Conservation (phyloP, 2,113 vertebrate genomes). For the Cinclus cinclus region DNA sequence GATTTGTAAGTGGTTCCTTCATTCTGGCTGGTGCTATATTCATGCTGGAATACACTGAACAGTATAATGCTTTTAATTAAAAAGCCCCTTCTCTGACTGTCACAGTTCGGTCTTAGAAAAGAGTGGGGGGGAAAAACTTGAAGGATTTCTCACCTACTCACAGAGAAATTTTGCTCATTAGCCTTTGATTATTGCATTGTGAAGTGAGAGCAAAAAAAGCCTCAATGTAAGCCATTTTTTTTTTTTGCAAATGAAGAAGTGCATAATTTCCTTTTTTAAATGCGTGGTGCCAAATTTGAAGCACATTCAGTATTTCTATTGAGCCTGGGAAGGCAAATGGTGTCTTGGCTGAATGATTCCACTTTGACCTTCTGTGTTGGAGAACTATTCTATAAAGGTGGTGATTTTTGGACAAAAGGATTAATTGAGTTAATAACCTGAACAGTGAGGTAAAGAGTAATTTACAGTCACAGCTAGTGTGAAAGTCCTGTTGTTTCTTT, state of each 20-base stretch:
- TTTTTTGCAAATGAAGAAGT: not conserved
- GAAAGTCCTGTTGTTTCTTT: not conserved
- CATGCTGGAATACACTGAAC: not conserved
- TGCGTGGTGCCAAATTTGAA: not conserved
- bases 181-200: not conserved
- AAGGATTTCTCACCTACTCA: not conserved
- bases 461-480: not conserved
- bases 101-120: not conserved
- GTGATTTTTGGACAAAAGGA: not conserved
- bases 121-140: not conserved
- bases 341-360: not conserved
- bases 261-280: not conserved
- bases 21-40: not conserved
- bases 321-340: not conserved
- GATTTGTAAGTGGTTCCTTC: not conserved
- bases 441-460: not conserved
- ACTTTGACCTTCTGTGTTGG: not conserved
- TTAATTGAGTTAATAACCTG: slow-evolving; percentile 3
- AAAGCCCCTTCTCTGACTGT: not conserved
- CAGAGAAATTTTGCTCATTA: not conserved
- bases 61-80: not conserved
- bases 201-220: not conserved
- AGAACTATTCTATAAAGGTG: not conserved
- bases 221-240: not conserved
- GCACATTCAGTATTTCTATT: not conserved